These are phyloP conservation scores for Calyptommatus sinebrachiatus DNA, from an alignment of 2,113 vertebrate genomes.

Conservation along the genomic window DNA sequence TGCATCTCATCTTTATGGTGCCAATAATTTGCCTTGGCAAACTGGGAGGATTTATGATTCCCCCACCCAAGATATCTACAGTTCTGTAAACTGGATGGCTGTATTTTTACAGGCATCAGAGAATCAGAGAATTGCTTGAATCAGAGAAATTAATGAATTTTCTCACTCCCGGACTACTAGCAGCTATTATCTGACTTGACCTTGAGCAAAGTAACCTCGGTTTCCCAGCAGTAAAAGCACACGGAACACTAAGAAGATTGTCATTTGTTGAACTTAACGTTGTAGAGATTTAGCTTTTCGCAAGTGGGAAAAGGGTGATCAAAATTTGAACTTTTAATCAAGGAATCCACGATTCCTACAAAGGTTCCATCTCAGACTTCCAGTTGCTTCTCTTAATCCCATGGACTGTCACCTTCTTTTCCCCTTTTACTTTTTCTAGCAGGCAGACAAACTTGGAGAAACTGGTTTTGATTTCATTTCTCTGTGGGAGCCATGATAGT, in stretches of 20 bases:
- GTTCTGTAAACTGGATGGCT: no score
- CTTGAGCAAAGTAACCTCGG: slow-evolving; percentile 7
- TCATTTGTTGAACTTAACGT: slow-evolving; percentile 13
- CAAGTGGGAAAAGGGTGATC: not conserved
- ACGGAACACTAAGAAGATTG: slow-evolving; percentile 38
- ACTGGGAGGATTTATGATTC: no score
- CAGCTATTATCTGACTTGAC: slow-evolving; percentile 8
- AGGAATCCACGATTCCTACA: rapidly evolving
- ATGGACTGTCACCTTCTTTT: not conserved
- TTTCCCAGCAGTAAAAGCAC: slow-evolving; percentile 32
- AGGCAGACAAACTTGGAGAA: not conserved
- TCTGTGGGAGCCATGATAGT: no score
- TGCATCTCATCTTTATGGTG: no score
- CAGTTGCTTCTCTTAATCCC: not conserved
- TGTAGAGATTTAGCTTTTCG: not conserved
- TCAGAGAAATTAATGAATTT: not conserved
- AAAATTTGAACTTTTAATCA: slow-evolving; percentile 28
- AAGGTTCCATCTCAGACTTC: not conserved
- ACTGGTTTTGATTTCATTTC: not conserved
- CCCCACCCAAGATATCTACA: no score
- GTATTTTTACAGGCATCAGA: no score
- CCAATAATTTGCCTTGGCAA: no score
- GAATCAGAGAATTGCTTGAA: no score
- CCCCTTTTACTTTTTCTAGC: not conserved
- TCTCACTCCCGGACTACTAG: no score